phyloP scores from a whole-genome alignment of 2,113 vertebrate species.

The Pampusana beccarii region DNA sequence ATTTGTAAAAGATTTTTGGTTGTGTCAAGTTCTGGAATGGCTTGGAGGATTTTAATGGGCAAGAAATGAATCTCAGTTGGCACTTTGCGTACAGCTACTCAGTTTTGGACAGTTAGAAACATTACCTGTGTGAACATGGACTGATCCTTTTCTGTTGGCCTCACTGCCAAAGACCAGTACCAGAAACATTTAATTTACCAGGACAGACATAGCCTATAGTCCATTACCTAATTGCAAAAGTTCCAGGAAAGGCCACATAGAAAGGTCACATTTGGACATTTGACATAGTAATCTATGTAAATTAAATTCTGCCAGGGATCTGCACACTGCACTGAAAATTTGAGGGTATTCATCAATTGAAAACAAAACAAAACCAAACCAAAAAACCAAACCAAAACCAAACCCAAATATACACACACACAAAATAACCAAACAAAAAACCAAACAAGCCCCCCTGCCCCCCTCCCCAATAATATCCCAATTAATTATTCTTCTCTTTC shows the following conservation, averaged over 20 bases:
- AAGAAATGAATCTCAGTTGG: background rate
- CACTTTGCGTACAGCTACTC: background rate
- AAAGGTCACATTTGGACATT: background rate
- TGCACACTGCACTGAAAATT: background rate
- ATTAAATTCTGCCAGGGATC: background rate
- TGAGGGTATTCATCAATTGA: rapidly evolving
- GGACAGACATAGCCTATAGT: background rate
- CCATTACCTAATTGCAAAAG: background rate
- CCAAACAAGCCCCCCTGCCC: too few species aligned
- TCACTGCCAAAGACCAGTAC: background rate
- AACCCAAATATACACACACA: too few species aligned
- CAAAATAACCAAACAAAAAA: too few species aligned
- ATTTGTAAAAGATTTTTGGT: background rate
- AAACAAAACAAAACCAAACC: background rate
- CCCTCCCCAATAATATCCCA: rapidly evolving
- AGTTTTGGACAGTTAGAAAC: background rate
- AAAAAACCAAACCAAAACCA: background rate
- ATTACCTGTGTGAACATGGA: background rate
- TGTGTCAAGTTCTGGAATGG: background rate
- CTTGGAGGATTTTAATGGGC: background rate
- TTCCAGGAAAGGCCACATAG: background rate
- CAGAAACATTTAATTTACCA: background rate
- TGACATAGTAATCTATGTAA: background rate
- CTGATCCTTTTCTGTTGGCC: background rate
- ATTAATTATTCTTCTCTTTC: background rate